phyloP scores from a whole-genome alignment of 2,113 vertebrate species.

The Apus apus region DNA sequence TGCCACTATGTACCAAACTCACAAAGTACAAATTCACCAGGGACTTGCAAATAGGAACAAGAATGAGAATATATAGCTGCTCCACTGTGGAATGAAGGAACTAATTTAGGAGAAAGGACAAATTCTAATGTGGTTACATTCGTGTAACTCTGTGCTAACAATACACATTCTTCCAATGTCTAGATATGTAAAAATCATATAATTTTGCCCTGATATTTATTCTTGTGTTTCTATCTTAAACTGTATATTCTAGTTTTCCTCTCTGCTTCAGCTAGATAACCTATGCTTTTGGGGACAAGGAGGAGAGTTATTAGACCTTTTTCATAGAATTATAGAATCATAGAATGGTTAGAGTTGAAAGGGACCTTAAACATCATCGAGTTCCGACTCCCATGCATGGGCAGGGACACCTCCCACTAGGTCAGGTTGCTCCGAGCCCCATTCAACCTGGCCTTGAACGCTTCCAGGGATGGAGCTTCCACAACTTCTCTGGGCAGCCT shows the following conservation, averaged over 20 bases:
- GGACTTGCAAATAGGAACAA: background rate
- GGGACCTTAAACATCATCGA: too few species aligned
- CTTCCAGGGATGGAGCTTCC: too few species aligned
- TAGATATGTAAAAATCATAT: background rate
- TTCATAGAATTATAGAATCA: too few species aligned
- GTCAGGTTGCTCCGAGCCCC: too few species aligned
- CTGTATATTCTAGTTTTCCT: background rate
- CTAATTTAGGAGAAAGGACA: background rate
- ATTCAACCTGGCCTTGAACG: too few species aligned
- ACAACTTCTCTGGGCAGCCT: too few species aligned
- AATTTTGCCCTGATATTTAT: background rate
- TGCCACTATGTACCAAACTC: background rate
- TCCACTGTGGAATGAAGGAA: background rate
- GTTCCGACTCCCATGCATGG: too few species aligned
- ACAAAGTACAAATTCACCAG: background rate
- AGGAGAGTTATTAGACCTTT: background rate
- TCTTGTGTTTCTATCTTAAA: background rate
- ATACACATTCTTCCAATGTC: background rate
- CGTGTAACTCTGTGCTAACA: background rate
- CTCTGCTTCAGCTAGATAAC: background rate
- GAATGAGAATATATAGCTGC: background rate
- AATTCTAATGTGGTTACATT: background rate
- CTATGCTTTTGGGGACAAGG: rapidly evolving
- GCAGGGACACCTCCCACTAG: too few species aligned
- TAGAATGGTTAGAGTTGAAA: too few species aligned